Base-by-base conservation (phyloP, 2,113 vertebrate genomes). In the Gracilinanus agilis region DNA sequence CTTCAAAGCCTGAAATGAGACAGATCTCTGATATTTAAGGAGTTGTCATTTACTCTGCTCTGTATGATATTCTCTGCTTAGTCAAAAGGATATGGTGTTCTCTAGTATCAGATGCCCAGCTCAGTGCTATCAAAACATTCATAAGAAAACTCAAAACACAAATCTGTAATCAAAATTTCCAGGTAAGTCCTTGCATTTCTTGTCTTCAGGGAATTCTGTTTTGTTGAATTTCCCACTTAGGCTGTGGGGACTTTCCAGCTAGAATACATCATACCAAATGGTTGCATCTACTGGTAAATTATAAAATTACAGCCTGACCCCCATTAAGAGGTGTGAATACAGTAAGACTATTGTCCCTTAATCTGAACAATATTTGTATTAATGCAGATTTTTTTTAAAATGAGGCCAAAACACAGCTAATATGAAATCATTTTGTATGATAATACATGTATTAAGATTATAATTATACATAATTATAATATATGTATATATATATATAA, bases 1-100 rank as follows among this genome's bases (percentile, higher is more conserved):
- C 67, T 93, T 93, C 94, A 96, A 94, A 93, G 56, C 90, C 88
- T 24, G 0, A 61, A 29, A 95, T 49, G 24, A 96, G 56, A 93
- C 16, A 90, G 53, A 83, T 53, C 44, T 95, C 19, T 8, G 24
- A 40, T 95, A 89, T 55, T 75, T 94, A 88, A 95, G 25, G 54
- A 54, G 40, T 3, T 89, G 58, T 89, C 6, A 24, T 34, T 40
- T 55, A 55, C 55, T 34, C 0, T 0, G 0, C 1, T 10, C 13
- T 88, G 88, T 93, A 40, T 83, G 40, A 83, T 40, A 40, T 90
- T 40, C 54, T 34, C 24, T 61, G 44, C 44, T 34, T 53, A 58
- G 90, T 27, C 89, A 90, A 94, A 94, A 91, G 54, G 53, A 34
- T 49, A 56, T 12, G 27, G 49, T 90, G 90, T 90, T 90, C n/a